Conservation (phyloP, 1,140 invertebrate genomes). For the Brachionus rubens region DNA sequence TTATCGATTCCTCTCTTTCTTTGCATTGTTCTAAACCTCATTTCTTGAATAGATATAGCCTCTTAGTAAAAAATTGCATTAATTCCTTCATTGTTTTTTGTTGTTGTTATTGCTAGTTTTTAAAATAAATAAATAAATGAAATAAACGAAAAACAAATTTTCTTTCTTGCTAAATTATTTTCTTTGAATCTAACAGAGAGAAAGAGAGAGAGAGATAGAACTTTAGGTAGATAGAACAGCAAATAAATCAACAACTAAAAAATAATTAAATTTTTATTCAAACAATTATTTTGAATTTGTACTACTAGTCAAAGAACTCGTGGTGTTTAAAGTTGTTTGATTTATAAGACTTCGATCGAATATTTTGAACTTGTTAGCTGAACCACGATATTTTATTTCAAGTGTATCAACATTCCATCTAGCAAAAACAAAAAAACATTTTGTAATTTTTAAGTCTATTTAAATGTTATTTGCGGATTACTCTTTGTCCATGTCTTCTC, state of each 20-base stretch:
- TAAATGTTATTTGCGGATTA: not conserved
- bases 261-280: slow-evolving; percentile 23
- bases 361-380: slow-evolving; percentile 28
- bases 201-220: not conserved
- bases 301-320: not conserved
- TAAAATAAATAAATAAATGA: no score
- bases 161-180: slow-evolving; percentile 25
- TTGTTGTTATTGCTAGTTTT: no score
- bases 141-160: slow-evolving; percentile 43
- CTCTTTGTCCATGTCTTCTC: not conserved
- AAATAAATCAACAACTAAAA: not conserved
- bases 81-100: no score
- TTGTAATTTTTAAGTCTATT: not conserved
- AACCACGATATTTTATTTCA: slow-evolving; percentile 33
- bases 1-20: no score
- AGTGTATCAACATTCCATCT: slow-evolving; percentile 37
- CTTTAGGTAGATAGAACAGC: not conserved
- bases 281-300: slow-evolving; percentile 5
- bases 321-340: not conserved
- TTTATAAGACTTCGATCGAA: slow-evolving; percentile 42
- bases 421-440: not conserved
- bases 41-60: no score
- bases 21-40: no score
- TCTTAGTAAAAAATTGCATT: no score
- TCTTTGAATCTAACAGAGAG: not conserved